Percentiles rank a stretch among this genome's conserved stretches.
Evolutionary conservation across 2,113 vertebrate species (phyloP).

Genomic region (Pelvicachromis taeniatus): DNA sequence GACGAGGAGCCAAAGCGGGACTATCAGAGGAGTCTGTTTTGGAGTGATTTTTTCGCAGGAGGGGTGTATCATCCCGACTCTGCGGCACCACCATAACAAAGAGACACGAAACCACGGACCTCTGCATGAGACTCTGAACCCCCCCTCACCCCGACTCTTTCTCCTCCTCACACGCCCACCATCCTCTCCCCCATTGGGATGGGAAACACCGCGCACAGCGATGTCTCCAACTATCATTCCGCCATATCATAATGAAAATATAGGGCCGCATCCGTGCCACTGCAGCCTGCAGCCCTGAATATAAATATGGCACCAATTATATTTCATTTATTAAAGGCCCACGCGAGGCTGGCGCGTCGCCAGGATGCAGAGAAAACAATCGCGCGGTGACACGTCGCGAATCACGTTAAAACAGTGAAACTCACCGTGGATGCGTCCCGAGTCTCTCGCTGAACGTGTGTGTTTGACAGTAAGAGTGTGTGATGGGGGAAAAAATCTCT

Average conservation of each 20-base stretch:
- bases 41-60: neutral
- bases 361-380: neutral
- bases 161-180: slow-evolving; percentile 50
- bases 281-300: neutral
- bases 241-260: neutral
- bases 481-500: slow-evolving; percentile 49
- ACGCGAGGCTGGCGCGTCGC: slow-evolving; percentile 2
- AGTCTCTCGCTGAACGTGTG: neutral
- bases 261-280: neutral
- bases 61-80: slow-evolving; percentile 54
- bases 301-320: slow-evolving; percentile 5
- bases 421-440: slow-evolving; percentile 51
- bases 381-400: neutral
- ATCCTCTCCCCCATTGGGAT: neutral
- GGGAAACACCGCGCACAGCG: neutral
- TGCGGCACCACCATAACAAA: slow-evolving; percentile 71
- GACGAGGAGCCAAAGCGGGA: neutral
- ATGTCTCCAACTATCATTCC: neutral
- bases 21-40: neutral
- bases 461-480: slow-evolving; percentile 14
- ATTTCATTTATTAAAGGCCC: neutral
- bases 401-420: neutral
- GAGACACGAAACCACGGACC: slow-evolving; percentile 50
- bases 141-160: neutral
- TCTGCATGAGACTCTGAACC: slow-evolving; percentile 22